Evolutionary conservation across 2,113 vertebrate species (phyloP), one percentile per base, ranked within the genome.

Genomic region (Nothobranchius furzeri): DNA sequence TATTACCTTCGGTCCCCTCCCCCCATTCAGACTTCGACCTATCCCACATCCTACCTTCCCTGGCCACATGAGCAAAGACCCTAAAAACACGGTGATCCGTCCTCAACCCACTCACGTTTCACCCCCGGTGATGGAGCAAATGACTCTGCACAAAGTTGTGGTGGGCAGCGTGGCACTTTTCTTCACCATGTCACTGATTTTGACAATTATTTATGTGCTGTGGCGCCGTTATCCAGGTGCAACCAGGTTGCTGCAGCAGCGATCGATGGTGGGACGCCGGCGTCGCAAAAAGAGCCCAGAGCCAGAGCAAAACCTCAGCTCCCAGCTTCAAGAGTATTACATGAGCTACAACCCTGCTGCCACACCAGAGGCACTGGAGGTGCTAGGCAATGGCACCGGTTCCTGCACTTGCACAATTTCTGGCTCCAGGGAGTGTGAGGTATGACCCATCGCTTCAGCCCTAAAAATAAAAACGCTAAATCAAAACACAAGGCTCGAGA

Each of bases 281-380:
- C 93, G 95, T 47, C 91, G 96, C 92, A 99, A 96, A 96, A 98
- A 98, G 94, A 95, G 95, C 71, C 93, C 95, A 11, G 96, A 98
- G 83, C 96, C 95, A 0, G 97, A 99, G 79, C 96, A 97, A 92
- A 96, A 97, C 91, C 95, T 99, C 88, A 98, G 94, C 91, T 95
- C 96, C 85, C 98, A 98, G 84, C 95, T 99, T 73, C 97, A 99
- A 95, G 98, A 99, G 93, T 99, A 98, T 93, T 99, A 99, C 84
- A 98, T 99, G 96, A 98, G 98, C 95, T 99, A 98, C 94, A 99
- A 98, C 90, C 95, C 97, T 58, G 96, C 96, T 82, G 96, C 96
- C 87, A 95, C 96, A 86, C 95, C 97, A 70, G 98, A 99, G 87
- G 94, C 95, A 88, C 91, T 99, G 95, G 98, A 98, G 90, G 95